Percentiles rank a stretch among this genome's conserved stretches.
These are phyloP conservation scores for Andrena hattorfiana DNA, from an alignment of 2,888 invertebrate species.

Conservation along the genomic window DNA sequence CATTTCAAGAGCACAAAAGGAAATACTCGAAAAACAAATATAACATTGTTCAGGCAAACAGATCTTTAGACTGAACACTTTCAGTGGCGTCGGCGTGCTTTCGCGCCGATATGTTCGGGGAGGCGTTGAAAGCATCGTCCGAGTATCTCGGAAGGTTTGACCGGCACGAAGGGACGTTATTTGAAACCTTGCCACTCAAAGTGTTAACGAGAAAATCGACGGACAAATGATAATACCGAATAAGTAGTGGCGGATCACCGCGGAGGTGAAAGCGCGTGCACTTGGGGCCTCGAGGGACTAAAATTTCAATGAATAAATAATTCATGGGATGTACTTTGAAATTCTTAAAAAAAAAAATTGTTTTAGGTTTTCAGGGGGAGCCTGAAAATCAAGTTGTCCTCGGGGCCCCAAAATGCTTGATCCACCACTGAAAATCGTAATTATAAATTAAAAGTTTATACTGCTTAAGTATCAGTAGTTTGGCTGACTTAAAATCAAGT, in stretches of 20 bases:
- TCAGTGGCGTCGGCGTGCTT: no score
- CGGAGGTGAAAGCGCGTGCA: background rate
- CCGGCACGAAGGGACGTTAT: no score
- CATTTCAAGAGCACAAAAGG: background rate
- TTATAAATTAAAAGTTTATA: background rate
- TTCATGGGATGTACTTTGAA: no score
- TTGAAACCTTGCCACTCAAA: no score
- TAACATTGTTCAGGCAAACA: conserved; percentile 5
- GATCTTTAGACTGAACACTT: background rate
- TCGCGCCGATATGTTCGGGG: no score
- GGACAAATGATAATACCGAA: background rate
- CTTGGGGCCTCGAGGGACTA: background rate
- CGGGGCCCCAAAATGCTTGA: background rate
- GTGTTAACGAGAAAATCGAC: background rate
- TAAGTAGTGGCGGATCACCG: background rate
- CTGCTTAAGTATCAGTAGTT: background rate
- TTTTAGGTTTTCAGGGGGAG: no score
- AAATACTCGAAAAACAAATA: background rate
- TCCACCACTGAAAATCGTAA: background rate
- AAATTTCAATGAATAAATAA: background rate
- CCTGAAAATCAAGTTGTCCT: background rate
- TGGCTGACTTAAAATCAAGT: background rate
- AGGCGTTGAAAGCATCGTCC: no score
- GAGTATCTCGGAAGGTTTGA: no score
- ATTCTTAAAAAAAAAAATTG: no score